phyloP scores from a whole-genome alignment of 2,888 invertebrate species.

The Macrophya alboannulata region DNA sequence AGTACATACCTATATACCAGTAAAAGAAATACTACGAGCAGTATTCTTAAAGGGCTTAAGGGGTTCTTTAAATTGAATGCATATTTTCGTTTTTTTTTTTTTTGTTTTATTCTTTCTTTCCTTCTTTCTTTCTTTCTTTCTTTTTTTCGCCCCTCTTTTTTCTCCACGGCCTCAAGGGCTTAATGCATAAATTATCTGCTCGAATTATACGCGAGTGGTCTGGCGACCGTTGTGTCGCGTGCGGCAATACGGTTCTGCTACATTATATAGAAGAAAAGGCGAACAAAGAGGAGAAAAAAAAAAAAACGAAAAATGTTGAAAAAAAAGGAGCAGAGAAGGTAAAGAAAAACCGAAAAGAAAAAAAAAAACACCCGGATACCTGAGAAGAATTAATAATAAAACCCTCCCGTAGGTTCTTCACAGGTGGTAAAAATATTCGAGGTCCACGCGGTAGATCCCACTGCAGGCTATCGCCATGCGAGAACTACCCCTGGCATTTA shows the following conservation, averaged over 20 bases:
- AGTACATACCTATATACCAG: neutral
- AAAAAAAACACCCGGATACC: neutral
- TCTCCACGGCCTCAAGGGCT: conserved; percentile 33
- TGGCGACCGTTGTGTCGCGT: conserved; percentile 21
- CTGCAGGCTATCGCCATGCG: neutral
- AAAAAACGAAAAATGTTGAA: neutral
- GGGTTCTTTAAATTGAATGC: conserved; percentile 51
- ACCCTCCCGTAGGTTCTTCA: neutral
- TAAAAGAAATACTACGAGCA: conserved; percentile 21
- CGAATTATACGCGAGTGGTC: conserved; percentile 32
- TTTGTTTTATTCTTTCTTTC: neutral
- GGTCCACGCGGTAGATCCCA: conserved; percentile 1
- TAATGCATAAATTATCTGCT: conserved; percentile 53
- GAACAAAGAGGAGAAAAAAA: neutral
- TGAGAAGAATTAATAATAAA: conserved; percentile 44
- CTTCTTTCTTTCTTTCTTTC: neutral
- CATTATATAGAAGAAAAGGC: conserved; percentile 6
- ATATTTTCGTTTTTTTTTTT: neutral
- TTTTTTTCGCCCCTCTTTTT: neutral
- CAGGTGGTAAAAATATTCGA: conserved; percentile 50
- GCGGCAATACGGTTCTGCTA: conserved; percentile 24
- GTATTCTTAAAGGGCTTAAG: conserved; percentile 43
- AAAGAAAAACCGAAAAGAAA: neutral
- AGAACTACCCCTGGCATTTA: conserved; percentile 4
- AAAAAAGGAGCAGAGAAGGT: neutral